Conservation (phyloP, 1,140 invertebrate genomes). For the Zaprionus camerounensis region DNA sequence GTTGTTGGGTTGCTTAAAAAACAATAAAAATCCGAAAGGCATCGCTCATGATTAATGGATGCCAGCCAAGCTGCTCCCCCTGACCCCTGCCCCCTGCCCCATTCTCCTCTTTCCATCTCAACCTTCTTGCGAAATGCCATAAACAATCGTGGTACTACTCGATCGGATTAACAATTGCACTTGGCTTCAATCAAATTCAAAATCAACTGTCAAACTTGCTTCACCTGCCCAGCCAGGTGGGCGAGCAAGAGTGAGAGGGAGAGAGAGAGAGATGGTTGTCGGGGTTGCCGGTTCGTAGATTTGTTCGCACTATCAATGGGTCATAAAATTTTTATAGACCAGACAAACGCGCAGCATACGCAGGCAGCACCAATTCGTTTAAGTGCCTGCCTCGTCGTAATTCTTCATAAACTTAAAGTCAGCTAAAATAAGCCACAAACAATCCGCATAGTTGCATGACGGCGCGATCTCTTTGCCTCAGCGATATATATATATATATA, state of each 20-base stretch:
- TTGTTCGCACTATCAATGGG: constrained; percentile 77
- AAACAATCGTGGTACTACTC: constrained; percentile 58
- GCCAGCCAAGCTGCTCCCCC: constrained; percentile 63
- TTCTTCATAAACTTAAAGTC: constrained; percentile 74
- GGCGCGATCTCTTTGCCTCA: constrained; percentile 38
- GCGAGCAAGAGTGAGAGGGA: constrained; percentile 3
- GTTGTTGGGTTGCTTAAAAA: constrained; percentile 61
- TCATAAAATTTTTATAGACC: constrained; percentile 82
- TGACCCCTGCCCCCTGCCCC: not conserved
- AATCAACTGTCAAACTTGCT: constrained; percentile 74
- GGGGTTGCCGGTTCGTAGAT: constrained; percentile 35
- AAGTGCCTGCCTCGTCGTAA: constrained; percentile 79
- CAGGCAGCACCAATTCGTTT: constrained; percentile 70
- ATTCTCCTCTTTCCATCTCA: not conserved
- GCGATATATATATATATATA: constrained; percentile 32
- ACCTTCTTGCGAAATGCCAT: constrained; percentile 62
- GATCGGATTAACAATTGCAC: constrained; percentile 60
- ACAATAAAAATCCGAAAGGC: constrained; percentile 60
- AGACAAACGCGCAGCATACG: constrained; percentile 53
- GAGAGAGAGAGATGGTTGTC: not conserved
- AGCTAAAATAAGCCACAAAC: constrained; percentile 75
- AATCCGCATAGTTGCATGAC: constrained; percentile 56
- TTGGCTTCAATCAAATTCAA: constrained; percentile 74
- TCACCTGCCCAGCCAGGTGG: constrained; percentile 54
- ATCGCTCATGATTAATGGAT: constrained; percentile 69